These are phyloP conservation scores for Strongylocentrotus purpuratus DNA, from an alignment of 35 echinoderm and acorn worm species.

Conservation along the genomic window DNA sequence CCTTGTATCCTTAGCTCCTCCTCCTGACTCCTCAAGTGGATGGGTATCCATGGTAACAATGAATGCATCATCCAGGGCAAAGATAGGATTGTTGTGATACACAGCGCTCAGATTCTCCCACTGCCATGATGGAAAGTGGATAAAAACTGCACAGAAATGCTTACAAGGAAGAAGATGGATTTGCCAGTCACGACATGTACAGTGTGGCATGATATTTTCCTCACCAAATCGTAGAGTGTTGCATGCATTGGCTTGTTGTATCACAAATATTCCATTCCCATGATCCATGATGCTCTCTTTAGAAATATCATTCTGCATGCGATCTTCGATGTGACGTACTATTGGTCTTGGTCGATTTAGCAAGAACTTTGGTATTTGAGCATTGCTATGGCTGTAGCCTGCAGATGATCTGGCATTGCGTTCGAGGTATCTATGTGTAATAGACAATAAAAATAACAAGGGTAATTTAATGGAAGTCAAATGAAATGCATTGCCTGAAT, in stretches of 20 bases:
- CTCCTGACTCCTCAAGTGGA: not conserved
- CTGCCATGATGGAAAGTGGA: not conserved
- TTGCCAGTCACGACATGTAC: conserved; percentile 17
- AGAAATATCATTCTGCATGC: not conserved
- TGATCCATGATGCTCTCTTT: not conserved
- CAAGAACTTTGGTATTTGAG: not conserved
- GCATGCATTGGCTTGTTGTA: not conserved
- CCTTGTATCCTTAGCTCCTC: not conserved
- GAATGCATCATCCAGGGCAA: conserved; percentile 2
- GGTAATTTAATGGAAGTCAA: not conserved
- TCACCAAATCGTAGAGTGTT: not conserved
- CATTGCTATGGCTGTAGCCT: conserved; percentile 1
- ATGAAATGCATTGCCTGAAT: not conserved
- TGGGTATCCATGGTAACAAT: not conserved
- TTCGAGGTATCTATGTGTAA: not conserved
- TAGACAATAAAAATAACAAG: not conserved
- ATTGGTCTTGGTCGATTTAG: not conserved
- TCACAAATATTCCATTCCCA: not conserved
- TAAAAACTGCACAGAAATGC: conserved; percentile 5
- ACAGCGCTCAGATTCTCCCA: not conserved
- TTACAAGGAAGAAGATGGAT: conserved; percentile 6
- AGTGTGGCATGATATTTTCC: not conserved
- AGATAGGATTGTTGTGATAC: conserved; percentile 9
- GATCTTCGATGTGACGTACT: not conserved
- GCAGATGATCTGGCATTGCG: conserved; percentile 26